A percentile compares a stretch with the other conserved stretches of the same genome.
phyloP scores from a whole-genome alignment of 2,113 vertebrate species.

The Lagopus leucura region DNA sequence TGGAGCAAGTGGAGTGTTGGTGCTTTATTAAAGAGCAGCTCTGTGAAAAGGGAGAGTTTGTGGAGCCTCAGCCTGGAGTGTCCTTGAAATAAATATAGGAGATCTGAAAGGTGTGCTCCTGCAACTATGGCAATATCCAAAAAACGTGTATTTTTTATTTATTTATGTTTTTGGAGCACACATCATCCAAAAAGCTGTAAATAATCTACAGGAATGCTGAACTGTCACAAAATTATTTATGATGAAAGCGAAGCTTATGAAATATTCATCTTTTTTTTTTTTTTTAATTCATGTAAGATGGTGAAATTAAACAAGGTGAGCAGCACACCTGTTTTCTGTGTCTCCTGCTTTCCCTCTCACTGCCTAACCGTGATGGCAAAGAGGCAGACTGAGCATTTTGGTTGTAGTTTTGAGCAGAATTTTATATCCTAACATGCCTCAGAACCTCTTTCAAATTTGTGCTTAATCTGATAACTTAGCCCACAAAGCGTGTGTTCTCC shows the following conservation, averaged over 20 bases:
- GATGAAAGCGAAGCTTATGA: slow-evolving; percentile 76
- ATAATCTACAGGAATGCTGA: slow-evolving; percentile 76
- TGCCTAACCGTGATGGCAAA: not conserved
- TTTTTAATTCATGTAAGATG: slow-evolving; percentile 59
- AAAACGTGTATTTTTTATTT: not conserved
- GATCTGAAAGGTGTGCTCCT: slow-evolving; percentile 32
- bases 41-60: slow-evolving; percentile 50
- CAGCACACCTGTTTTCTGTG: slow-evolving; percentile 54
- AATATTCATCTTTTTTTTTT: slow-evolving; percentile 76
- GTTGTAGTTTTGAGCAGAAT: not conserved
- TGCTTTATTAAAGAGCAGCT: slow-evolving; percentile 68
- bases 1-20: slow-evolving; percentile 76
- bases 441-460: not conserved
- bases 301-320: slow-evolving; percentile 70
- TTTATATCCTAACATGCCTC: not conserved
- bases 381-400: not conserved
- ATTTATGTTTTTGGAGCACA: slow-evolving; percentile 48
- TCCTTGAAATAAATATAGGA: slow-evolving; percentile 60
- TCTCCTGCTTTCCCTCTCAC: not conserved
- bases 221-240: slow-evolving; percentile 76
- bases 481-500: not conserved
- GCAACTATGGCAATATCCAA: slow-evolving; percentile 23
- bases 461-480: not conserved
- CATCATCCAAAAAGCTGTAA: slow-evolving; percentile 71
- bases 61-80: slow-evolving; percentile 35